Evolutionary conservation across 2,888 invertebrate species (phyloP), one percentile per base, ranked within the genome.

Genomic region (Pristionchus entomophagus): DNA sequence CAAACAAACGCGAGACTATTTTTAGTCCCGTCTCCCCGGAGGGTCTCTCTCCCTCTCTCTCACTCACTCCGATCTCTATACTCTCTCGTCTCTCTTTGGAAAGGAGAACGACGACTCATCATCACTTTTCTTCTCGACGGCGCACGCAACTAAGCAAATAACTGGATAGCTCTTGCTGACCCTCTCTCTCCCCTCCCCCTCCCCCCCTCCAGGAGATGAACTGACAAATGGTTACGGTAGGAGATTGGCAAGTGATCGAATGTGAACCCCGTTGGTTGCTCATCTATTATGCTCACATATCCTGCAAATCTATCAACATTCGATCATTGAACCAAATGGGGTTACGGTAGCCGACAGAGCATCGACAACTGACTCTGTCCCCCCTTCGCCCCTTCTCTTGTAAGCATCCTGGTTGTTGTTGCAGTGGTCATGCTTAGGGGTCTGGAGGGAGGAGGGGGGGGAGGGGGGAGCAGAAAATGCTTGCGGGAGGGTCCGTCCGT

Each of bases 61-160:
- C 17, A 4, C 59, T 73, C 73, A 41, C 73, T 73, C 41, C 73
- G 38, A 73, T 73, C n/a, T 26, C 3, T 59, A 4, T 26, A 14
- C 29, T 78, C 78, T 80, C 51, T 51, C 51, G 32, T n/a, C 32
- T 41, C 26, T 49, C 78, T 49, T 17, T 14, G 49, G 10, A 26
- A 77, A n/a, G 5, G 73, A 22, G n/a, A 77, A n/a, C 22, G 73
- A 22, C 73, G 45, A 73, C 73, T 73, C 73, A 73, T 73, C 73
- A 38, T n/a, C 41, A 38, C 26, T 73, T 73, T 73, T 73, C 65
- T 65, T 19, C 41, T 69, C 6, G 59, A 59, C 29, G 53, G 73
- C 17, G 26, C 78, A 80, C 78, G 78, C 78, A 80, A 80, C 78
- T 80, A 41, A 8, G 35, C 78, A 80, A 80, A 80, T 29, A 80